Conservation (phyloP, 2,888 invertebrate species). For the Chloromyia formosa region DNA sequence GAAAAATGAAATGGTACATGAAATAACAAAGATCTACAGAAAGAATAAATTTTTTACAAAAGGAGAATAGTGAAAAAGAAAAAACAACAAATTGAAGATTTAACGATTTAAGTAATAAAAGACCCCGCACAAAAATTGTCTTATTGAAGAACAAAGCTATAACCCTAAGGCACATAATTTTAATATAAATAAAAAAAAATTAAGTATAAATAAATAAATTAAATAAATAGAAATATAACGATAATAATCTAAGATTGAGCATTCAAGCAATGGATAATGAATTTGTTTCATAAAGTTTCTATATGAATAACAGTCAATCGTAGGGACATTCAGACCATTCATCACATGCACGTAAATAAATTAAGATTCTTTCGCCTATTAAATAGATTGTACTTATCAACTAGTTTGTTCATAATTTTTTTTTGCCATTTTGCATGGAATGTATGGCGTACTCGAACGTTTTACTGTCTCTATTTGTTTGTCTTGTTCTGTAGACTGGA, state of each 20-base stretch:
- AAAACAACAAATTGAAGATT: neutral
- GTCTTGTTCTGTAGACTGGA: neutral
- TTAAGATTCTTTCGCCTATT: constrained; percentile 3
- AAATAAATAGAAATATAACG: constrained; percentile 28
- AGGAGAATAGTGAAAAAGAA: neutral
- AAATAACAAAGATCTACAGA: constrained; percentile 4
- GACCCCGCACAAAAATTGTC: constrained; percentile 8
- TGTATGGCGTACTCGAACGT: neutral
- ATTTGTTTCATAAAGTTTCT: constrained; percentile 3
- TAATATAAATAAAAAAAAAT: constrained; percentile 9
- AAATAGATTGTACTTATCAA: constrained; percentile 7
- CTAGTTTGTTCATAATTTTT: constrained; percentile 19
- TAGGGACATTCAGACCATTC: constrained; percentile 22
- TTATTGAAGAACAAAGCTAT: constrained; percentile 20
- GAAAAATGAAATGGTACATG: neutral
- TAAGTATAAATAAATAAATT: constrained; percentile 35
- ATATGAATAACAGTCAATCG: constrained; percentile 10
- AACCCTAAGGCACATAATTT: constrained; percentile 23
- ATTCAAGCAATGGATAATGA: constrained; percentile 21
- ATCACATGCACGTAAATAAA: constrained; percentile 6
- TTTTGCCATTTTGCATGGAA: constrained; percentile 1
- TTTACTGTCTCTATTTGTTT: neutral
- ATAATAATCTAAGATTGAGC: constrained; percentile 9
- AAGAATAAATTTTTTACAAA: constrained; percentile 27
- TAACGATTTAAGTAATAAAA: neutral